Percentiles rank a stretch among this genome's conserved stretches.
Conservation (phyloP, 1,140 invertebrate genomes). For the Lepidotrigona ventralis region DNA sequence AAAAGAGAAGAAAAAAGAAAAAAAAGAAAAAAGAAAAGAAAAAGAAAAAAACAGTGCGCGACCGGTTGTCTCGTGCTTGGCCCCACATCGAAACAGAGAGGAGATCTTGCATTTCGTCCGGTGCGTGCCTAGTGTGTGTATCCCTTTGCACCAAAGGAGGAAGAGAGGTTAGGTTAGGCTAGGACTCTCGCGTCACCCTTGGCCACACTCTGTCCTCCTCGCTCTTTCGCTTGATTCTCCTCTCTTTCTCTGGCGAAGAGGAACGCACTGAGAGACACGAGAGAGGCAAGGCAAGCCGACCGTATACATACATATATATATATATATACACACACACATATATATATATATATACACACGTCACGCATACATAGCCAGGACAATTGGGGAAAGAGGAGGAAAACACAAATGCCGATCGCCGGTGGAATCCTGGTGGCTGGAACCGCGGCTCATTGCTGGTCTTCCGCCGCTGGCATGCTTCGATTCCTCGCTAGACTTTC, state of each 20-base stretch:
- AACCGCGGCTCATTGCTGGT: slow-evolving; percentile 59
- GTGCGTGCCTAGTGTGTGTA: slow-evolving; percentile 24
- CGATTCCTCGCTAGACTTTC: slow-evolving; percentile 75
- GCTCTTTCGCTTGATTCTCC: slow-evolving; percentile 18
- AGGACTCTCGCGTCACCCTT: slow-evolving; percentile 54
- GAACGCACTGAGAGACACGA: slow-evolving; percentile 43
- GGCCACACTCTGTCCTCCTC: slow-evolving; percentile 19
- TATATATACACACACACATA: neutral
- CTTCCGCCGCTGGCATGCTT: slow-evolving; percentile 71
- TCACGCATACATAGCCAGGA: neutral
- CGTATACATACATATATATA: neutral
- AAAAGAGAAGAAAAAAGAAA: neutral
- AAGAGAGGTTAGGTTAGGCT: slow-evolving; percentile 65
- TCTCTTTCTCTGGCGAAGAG: slow-evolving; percentile 48
- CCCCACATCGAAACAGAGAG: neutral
- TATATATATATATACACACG: neutral
- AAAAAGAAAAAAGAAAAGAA: too few relatives aligned
- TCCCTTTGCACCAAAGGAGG: slow-evolving; percentile 37
- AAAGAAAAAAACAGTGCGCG: slow-evolving; percentile 30
- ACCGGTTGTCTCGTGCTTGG: slow-evolving; percentile 34
- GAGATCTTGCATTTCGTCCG: slow-evolving; percentile 42
- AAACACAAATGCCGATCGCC: slow-evolving; percentile 68
- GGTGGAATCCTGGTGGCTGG: slow-evolving; percentile 63
- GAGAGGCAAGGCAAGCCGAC: slow-evolving; percentile 19
- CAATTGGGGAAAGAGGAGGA: slow-evolving; percentile 60